Evolutionary conservation across 1,140 invertebrate species (phyloP), one percentile per base, ranked within the genome.

Genomic region (Hydropsyche tenuis): DNA sequence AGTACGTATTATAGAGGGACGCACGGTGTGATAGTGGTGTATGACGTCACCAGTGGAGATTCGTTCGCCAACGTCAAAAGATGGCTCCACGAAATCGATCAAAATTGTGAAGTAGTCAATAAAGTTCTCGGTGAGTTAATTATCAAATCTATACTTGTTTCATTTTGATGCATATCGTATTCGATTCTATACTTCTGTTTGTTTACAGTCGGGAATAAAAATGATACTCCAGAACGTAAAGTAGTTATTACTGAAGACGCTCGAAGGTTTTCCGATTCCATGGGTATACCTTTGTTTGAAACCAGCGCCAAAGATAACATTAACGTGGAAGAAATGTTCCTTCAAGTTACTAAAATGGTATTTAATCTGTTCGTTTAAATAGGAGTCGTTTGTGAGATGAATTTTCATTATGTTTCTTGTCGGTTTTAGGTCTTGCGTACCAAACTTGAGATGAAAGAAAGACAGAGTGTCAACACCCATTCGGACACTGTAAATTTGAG

Each of bases 31-130:
- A 97, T 99, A 80, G 96, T 99, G 66, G 98, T 99, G 12, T 99
- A 99, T 85, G 98, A 99, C 89, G 97, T 99, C 23, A 97, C 95
- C 62, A 99, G 95, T 85, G 97, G 96, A 25, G 97, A 99, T 82
- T 97, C 96, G 7, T 99, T 99, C 88, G 96, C 96, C 63, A 99
- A 99, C 87, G 97, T 99, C 0, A 98, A 99, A 83, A 87, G 97
- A 82, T 96, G 94, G 94, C 87, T 99, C 37, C 95, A 98, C 81
- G 98, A 99, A 88, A 99, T 99, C 79, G 97, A 99, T 81, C 95
- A 98, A 82, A 99, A 99, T 87, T 99, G 98, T 90, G 97, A 99
- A 89, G 93, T 97, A 80, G 97, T 99, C 69, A 98, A 98, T 87
- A 96, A 95, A 90, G 96, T 99, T 86, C 89, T 99, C 88, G 95